Conservation (phyloP, 2,888 invertebrate species). For the Harpalus rubripes region DNA sequence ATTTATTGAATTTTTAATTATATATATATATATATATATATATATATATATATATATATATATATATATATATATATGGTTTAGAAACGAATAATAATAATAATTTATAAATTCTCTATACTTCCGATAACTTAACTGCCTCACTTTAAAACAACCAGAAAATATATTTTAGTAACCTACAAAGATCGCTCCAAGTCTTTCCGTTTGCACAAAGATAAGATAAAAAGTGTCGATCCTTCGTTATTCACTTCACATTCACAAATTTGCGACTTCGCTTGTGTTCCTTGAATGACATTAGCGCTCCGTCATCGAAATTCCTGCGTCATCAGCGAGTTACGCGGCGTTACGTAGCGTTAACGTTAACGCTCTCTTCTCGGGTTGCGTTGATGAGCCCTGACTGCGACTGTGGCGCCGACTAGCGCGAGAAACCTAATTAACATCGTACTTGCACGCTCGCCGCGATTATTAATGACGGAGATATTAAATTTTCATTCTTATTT, state of each 20-base stretch:
- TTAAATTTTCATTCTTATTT: constrained; percentile 42
- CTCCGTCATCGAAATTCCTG: constrained; percentile 36
- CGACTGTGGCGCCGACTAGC: background rate
- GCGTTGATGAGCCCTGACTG: constrained; percentile 1
- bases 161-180: no score
- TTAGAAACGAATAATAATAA: no score
- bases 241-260: background rate
- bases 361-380: background rate
- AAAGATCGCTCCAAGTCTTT: background rate
- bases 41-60: no score
- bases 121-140: no score
- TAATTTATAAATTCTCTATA: no score
- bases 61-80: no score
- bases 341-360: background rate
- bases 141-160: no score
- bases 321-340: constrained; percentile 24
- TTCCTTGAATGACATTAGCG: constrained; percentile 4
- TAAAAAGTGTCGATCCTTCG: background rate
- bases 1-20: no score
- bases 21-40: no score
- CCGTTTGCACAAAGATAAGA: background rate
- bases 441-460: background rate
- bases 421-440: constrained; percentile 40
- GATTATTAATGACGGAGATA: constrained; percentile 1
- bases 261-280: constrained; percentile 4